Percentiles rank a stretch among this genome's conserved stretches.
Conservation (phyloP, 2,888 invertebrate species). For the Altica lythri region DNA sequence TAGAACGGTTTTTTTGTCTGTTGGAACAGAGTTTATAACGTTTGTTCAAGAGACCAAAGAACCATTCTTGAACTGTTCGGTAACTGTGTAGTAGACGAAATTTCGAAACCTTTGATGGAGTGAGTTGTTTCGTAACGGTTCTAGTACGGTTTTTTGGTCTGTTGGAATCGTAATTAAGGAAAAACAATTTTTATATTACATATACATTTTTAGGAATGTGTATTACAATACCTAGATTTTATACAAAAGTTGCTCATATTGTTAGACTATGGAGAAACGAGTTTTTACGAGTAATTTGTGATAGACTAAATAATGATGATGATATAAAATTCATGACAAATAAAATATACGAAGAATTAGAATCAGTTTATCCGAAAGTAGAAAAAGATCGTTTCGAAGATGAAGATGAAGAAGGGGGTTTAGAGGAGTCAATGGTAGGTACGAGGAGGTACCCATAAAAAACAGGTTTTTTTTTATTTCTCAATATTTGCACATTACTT, state of each 20-base stretch:
- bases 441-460: too few species aligned
- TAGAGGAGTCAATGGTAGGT: too few species aligned
- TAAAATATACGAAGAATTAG: slow-evolving; percentile 66
- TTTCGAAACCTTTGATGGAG: too few species aligned
- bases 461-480: too few species aligned
- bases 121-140: background rate
- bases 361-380: slow-evolving; percentile 60
- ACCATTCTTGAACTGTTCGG: too few species aligned
- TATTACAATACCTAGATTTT: slow-evolving; percentile 73
- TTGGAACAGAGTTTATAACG: too few species aligned
- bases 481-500: too few species aligned
- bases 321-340: slow-evolving; percentile 68
- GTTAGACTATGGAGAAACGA: slow-evolving; percentile 92
- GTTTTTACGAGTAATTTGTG: slow-evolving; percentile 83
- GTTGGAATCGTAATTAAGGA: background rate
- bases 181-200: background rate
- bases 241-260: slow-evolving; percentile 70
- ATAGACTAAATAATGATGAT: slow-evolving; percentile 74
- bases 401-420: too few species aligned
- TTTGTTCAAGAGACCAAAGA: too few species aligned
- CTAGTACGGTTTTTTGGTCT: background rate
- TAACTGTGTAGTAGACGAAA: too few species aligned
- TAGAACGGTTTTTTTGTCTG: too few species aligned
- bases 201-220: slow-evolving; percentile 62
- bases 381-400: slow-evolving; percentile 41